Evolutionary conservation across 2,797 vertebrate species (phyloP).

Genomic region (Kryptolebias ocellatus): DNA sequence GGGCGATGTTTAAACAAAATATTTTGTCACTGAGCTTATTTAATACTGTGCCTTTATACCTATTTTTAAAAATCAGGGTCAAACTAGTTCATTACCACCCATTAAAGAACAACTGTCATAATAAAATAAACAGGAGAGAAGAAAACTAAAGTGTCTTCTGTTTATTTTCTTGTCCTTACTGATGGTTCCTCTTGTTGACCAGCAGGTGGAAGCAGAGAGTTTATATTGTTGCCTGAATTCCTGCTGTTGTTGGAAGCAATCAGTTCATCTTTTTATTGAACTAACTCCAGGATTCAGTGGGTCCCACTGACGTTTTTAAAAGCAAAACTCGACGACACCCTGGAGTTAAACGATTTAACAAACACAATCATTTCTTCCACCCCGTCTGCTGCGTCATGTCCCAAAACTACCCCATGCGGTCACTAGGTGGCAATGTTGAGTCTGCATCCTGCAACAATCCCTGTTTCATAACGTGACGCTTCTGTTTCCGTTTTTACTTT

Average conservation of each 20-base stretch:
- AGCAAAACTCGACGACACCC: not conserved
- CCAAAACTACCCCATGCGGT: not conserved
- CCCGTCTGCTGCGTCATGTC: not conserved
- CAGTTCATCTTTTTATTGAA: no score
- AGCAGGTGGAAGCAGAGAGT: slow-evolving; percentile 36
- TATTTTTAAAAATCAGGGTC: slow-evolving; percentile 1
- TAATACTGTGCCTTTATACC: slow-evolving; percentile 19
- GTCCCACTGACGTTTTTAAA: not conserved
- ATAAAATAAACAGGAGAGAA: slow-evolving; percentile 20
- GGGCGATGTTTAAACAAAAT: not conserved
- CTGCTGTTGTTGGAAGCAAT: no score
- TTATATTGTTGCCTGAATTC: not conserved
- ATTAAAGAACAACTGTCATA: slow-evolving; percentile 6
- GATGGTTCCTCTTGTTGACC: slow-evolving; percentile 5
- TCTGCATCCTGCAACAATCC: not conserved
- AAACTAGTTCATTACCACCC: slow-evolving; percentile 12
- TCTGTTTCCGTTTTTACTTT: slow-evolving; percentile 29
- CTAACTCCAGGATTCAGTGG: not conserved
- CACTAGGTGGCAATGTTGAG: slow-evolving; percentile 43
- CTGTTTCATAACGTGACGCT: slow-evolving; percentile 23
- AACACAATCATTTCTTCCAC: not conserved
- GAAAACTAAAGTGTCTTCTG: not conserved
- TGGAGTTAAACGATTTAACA: no score
- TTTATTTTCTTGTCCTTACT: slow-evolving; percentile 2
- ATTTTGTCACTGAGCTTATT: slow-evolving; percentile 21